Conservation (phyloP, 2,797 vertebrate genomes). For the Hirundo rustica region DNA sequence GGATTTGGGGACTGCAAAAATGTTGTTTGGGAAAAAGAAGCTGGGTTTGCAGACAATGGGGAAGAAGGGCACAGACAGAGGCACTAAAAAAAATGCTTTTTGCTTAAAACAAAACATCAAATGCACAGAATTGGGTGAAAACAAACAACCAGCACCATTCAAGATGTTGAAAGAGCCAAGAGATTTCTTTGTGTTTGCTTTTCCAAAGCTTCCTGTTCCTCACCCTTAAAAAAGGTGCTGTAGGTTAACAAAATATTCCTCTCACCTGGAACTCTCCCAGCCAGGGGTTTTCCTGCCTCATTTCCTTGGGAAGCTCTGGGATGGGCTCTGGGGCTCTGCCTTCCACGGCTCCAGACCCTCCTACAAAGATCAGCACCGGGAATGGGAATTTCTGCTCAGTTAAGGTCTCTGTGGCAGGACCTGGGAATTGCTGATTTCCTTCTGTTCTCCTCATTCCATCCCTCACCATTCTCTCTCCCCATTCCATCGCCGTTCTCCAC, state of each 20-base stretch:
- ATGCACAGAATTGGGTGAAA: background rate
- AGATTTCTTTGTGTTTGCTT: rapidly evolving
- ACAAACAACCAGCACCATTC: background rate
- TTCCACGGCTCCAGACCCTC: background rate
- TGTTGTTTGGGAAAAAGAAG: background rate
- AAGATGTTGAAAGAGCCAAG: background rate
- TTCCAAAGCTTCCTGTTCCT: background rate
- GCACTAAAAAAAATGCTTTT: background rate
- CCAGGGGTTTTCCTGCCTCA: background rate
- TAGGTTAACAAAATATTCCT: background rate
- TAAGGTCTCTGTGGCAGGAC: background rate
- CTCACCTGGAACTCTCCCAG: background rate
- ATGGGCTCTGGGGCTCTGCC: background rate
- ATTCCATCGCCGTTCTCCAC: background rate
- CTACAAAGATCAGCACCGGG: background rate
- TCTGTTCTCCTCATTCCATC: background rate
- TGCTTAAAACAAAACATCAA: background rate
- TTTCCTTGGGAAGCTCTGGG: background rate
- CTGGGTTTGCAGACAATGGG: background rate
- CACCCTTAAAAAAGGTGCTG: background rate
- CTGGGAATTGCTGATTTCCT: background rate
- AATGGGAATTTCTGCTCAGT: background rate
- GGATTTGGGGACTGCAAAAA: background rate
- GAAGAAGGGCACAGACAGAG: background rate
- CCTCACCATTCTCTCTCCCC: background rate